Evolutionary conservation across 2,797 vertebrate species (phyloP), one percentile per base, ranked within the genome.

Genomic region (Echiichthys vipera): DNA sequence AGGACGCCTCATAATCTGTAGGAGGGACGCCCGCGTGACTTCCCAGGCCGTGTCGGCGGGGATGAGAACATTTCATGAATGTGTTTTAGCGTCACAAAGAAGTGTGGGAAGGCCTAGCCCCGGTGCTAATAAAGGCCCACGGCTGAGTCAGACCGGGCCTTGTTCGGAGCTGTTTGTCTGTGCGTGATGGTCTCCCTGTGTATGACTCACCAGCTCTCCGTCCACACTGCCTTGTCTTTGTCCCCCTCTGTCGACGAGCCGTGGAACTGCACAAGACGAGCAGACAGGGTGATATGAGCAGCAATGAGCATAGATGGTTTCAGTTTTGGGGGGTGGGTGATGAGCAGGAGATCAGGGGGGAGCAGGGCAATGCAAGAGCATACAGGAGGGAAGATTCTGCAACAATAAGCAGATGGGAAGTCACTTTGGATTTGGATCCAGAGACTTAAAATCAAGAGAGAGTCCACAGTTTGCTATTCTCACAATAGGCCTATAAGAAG

Each of bases 141-240:
- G 61, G 43, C 32, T 17, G 55, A 59, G 53, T 63, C 58, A 65
- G 63, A 73, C 45, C 53, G 63, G 69, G 77, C 69, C 84, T 66
- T 50, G 76, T 80, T 81, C 53, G 63, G 61, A 62, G 85, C 64
- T 54, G 54, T 71, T 50, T 62, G 56, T 65, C 46, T 66, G 74
- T 79, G 86, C 74, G 85, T 85, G 86, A 84, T 66, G 37, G 53
- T 78, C 54, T 82, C 65, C 25, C n/a, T 56, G 81, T 56, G 81
- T 71, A 88, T 91, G 91, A 93, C 88, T 93, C 92, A 92, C 89
- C 84, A 68, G 22, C 46, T 65, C 78, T 59, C 29, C 62, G 7
- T 17, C 5, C 46, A 2, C 6, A n/a, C 50, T 27, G 65, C 32
- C 24, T 32, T 5, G 81, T 5, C 72, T 83, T 57, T 89, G 86